Conservation (phyloP, 2,888 invertebrate species). For the Sminthurides aquaticus region DNA sequence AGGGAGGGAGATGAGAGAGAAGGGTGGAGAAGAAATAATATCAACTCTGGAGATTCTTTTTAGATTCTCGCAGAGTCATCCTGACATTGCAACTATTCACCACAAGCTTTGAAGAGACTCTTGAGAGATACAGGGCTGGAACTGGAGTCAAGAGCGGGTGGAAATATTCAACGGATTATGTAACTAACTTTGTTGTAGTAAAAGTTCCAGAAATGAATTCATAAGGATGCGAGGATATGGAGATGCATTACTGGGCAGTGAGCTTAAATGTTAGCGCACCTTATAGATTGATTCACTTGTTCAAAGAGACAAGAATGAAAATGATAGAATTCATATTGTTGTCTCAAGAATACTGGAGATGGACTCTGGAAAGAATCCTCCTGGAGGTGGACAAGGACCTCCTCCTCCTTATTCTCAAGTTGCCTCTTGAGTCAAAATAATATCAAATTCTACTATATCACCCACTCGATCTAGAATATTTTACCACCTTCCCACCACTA, state of each 20-base stretch:
- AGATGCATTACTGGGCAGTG: no score
- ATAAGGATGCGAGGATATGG: no score
- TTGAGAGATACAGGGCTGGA: no score
- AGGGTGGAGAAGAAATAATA: slow-evolving; percentile 13
- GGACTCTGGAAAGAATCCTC: no score
- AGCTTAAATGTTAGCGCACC: background rate
- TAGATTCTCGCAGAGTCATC: background rate
- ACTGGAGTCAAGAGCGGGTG: no score
- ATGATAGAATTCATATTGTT: slow-evolving; percentile 8
- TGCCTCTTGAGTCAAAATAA: background rate
- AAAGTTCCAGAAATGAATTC: no score
- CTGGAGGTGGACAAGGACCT: no score
- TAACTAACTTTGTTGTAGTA: no score
- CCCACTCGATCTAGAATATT: background rate
- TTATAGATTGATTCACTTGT: background rate
- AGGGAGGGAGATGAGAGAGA: background rate
- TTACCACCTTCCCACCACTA: no score
- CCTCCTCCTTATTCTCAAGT: background rate
- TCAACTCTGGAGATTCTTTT: slow-evolving; percentile 8
- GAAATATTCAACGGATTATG: no score
- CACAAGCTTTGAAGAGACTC: no score
- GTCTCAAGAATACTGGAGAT: background rate
- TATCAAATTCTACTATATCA: background rate
- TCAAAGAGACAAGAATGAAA: background rate
- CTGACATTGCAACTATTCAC: background rate